Conservation (phyloP, 1,140 invertebrate species). For the Panagrolaimus sp. region DNA sequence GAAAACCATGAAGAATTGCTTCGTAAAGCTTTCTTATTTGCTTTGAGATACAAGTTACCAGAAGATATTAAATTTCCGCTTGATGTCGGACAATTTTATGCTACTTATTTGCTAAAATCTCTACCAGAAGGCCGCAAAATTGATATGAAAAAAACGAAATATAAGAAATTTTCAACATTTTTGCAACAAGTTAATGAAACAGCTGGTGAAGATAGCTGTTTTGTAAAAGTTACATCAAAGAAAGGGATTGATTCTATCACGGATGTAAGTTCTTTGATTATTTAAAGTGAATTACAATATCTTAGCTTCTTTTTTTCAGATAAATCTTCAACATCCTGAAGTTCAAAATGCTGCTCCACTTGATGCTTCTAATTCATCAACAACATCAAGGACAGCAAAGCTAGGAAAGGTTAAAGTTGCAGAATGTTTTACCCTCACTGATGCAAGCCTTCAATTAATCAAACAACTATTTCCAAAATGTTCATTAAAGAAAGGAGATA, state of each 20-base stretch:
- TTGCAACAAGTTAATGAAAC: constrained; percentile 29
- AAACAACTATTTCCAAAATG: neutral
- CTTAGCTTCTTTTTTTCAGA: no score
- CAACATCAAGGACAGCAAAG: neutral
- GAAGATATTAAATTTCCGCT: constrained; percentile 30
- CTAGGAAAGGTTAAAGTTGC: constrained; percentile 11
- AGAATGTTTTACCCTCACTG: constrained; percentile 37
- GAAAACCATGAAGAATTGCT: neutral
- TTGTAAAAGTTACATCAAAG: constrained; percentile 34
- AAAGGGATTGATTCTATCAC: constrained; percentile 41
- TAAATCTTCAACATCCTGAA: constrained; percentile 33
- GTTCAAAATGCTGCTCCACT: constrained; percentile 25
- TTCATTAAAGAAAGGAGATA: constrained; percentile 22
- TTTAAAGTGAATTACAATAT: neutral
- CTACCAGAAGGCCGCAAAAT: constrained; percentile 27
- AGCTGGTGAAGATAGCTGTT: constrained; percentile 14
- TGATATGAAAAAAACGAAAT: constrained; percentile 42
- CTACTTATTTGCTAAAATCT: constrained; percentile 30
- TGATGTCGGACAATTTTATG: constrained; percentile 43
- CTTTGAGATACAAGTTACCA: constrained; percentile 18
- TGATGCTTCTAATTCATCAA: constrained; percentile 5
- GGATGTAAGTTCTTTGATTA: constrained; percentile 22
- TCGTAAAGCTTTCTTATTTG: constrained; percentile 25
- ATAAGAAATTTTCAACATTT: constrained; percentile 40
- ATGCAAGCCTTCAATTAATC: constrained; percentile 28